A percentile compares a stretch with the other conserved stretches of the same genome.
Evolutionary conservation across 2,113 vertebrate genomes (phyloP).

Genomic region (Camelus bactrianus): DNA sequence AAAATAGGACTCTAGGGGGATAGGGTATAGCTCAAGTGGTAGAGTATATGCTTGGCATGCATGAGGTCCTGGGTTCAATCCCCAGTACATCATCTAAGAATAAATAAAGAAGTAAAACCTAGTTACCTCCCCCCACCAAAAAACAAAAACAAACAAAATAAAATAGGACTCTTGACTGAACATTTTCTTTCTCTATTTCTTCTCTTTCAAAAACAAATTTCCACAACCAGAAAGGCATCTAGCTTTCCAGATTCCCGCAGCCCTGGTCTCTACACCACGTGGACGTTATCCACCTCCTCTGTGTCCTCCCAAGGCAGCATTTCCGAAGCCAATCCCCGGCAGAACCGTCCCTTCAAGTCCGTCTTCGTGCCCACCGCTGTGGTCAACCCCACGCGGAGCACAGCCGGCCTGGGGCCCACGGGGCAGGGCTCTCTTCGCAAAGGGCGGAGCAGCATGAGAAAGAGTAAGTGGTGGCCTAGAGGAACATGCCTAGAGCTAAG

Average conservation of each 20-base stretch:
- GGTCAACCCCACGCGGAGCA: slow-evolving; percentile 58
- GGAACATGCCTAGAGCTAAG: neutral
- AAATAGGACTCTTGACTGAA: slow-evolving; percentile 42
- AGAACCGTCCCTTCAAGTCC: slow-evolving; percentile 79
- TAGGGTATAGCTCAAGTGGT: no score
- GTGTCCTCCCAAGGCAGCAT: slow-evolving; percentile 88
- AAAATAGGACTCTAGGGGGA: neutral
- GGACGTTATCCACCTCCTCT: slow-evolving; percentile 88
- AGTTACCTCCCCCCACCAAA: no score
- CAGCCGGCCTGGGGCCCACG: fast-evolving
- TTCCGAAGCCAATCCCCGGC: slow-evolving; percentile 80
- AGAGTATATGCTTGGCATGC: no score
- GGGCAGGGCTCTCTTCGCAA: slow-evolving; percentile 81
- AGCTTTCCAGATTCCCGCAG: slow-evolving; percentile 82
- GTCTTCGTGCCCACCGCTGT: slow-evolving; percentile 85
- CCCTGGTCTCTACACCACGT: slow-evolving; percentile 84
- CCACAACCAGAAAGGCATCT: slow-evolving; percentile 83
- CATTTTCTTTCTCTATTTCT: slow-evolving; percentile 38
- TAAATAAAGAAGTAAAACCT: no score
- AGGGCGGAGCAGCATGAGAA: slow-evolving; percentile 85
- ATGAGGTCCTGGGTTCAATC: no score
- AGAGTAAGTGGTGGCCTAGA: slow-evolving; percentile 84
- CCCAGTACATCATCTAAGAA: no score
- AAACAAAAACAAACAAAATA: no score
- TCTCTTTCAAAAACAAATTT: slow-evolving; percentile 21